These are phyloP conservation scores for Philotrypesis tridentata DNA, from an alignment of 1,140 invertebrate species.

Conservation along the genomic window DNA sequence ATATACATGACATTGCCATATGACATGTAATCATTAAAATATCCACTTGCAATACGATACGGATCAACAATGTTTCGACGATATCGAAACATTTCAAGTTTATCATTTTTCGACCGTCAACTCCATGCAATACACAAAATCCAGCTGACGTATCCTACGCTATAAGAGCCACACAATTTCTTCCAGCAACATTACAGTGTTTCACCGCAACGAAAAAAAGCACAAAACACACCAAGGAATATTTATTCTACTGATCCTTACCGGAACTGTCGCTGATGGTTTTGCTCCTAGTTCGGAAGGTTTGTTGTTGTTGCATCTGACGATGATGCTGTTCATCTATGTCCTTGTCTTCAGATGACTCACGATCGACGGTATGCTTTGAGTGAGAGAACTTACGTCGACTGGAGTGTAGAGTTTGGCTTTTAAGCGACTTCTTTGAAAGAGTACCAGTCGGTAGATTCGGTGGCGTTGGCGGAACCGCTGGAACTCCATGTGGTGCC, in stretches of 20 bases:
- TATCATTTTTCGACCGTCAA: neutral
- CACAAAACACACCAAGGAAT: neutral
- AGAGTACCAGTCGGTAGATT: conserved; percentile 54
- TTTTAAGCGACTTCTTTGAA: conserved; percentile 69
- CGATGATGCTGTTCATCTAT: conserved; percentile 59
- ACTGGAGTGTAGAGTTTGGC: conserved; percentile 79
- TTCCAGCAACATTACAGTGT: conserved; percentile 17
- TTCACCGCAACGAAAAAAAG: neutral
- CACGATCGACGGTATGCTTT: conserved; percentile 90
- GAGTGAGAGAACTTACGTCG: conserved; percentile 88
- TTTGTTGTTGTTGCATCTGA: conserved; percentile 71
- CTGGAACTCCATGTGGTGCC: conserved; percentile 61
- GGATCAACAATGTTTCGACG: neutral
- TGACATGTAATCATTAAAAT: neutral
- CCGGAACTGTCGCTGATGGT: conserved; percentile 89
- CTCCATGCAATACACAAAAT: neutral
- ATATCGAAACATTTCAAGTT: neutral
- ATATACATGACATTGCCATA: neutral
- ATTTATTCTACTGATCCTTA: conserved; percentile 65
- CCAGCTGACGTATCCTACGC: neutral
- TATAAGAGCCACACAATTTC: neutral
- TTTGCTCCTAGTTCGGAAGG: conserved; percentile 90
- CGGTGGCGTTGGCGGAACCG: conserved; percentile 58
- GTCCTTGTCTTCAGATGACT: conserved; percentile 73
- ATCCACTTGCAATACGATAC: neutral